Evolutionary conservation across 2,797 vertebrate genomes (phyloP).

Genomic region (Centroberyx gerrardi): DNA sequence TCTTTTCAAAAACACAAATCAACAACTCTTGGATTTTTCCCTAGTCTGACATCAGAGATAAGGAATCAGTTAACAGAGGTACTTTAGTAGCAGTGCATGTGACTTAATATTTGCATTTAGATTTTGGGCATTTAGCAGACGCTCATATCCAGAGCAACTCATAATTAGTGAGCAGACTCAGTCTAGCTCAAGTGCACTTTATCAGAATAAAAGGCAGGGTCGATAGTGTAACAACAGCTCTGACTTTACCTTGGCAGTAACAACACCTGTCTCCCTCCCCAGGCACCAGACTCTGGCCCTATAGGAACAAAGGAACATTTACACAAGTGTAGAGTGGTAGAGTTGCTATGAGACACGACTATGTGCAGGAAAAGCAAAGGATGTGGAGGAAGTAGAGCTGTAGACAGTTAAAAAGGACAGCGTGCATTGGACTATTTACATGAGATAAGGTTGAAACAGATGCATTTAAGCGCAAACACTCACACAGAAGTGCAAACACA

Average conservation of each 20-base stretch:
- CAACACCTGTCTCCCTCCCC: slow-evolving; percentile 87
- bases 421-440: neutral
- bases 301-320: slow-evolving; percentile 40
- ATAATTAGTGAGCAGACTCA: neutral
- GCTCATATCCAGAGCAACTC: neutral
- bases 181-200: neutral
- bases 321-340: neutral
- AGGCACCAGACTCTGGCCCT: slow-evolving; percentile 87
- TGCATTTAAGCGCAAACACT: neutral
- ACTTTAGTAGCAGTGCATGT: too few relatives aligned
- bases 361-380: slow-evolving; percentile 13
- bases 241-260: slow-evolving; percentile 78
- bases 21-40: too few relatives aligned
- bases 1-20: too few relatives aligned
- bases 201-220: too few relatives aligned
- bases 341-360: slow-evolving; percentile 18
- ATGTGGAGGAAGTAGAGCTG: neutral
- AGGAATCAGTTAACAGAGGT: too few relatives aligned
- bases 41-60: too few relatives aligned
- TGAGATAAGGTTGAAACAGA: slow-evolving; percentile 10
- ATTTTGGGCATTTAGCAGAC: too few relatives aligned
- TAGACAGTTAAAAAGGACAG: neutral
- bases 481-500: neutral
- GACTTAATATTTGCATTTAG: too few relatives aligned
- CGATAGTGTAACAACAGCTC: neutral